Conservation (phyloP, 35 echinoderm and acorn worm genomes). For the Heliocidaris tuberculata region DNA sequence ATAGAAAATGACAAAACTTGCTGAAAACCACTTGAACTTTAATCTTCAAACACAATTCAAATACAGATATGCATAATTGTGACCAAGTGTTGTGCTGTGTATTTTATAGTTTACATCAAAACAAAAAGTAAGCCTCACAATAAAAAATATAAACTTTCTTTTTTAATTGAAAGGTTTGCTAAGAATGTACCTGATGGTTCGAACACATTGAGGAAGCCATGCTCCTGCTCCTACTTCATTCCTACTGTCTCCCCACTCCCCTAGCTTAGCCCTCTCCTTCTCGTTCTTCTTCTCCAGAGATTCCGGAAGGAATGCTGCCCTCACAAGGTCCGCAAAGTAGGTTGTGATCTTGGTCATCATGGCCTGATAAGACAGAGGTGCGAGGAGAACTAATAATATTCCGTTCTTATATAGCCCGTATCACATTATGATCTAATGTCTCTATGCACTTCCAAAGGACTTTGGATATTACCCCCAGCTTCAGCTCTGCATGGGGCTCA, state of each 20-base stretch:
- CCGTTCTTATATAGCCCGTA: too few species aligned
- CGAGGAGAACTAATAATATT: neutral
- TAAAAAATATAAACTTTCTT: neutral
- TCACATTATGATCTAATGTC: too few species aligned
- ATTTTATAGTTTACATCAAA: too few species aligned
- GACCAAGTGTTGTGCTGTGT: too few species aligned
- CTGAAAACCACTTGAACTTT: neutral
- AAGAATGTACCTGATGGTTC: slow-evolving; percentile 40
- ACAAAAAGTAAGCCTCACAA: neutral
- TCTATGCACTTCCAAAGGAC: too few species aligned
- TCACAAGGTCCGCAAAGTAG: slow-evolving; percentile 84
- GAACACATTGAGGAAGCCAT: slow-evolving; percentile 87
- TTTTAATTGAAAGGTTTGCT: neutral
- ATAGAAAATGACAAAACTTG: neutral
- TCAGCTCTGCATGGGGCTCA: too few species aligned
- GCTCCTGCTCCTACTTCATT: slow-evolving; percentile 66
- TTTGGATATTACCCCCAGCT: too few species aligned
- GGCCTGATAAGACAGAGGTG: slow-evolving; percentile 38
- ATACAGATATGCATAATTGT: too few species aligned
- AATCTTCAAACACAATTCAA: neutral
- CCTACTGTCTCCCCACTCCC: slow-evolving; percentile 76
- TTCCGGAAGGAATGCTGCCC: slow-evolving; percentile 92
- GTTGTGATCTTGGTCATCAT: slow-evolving; percentile 75
- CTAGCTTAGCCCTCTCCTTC: slow-evolving; percentile 61
- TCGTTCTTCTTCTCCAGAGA: slow-evolving; percentile 64